Evolutionary conservation across 2,888 invertebrate species (phyloP).

Genomic region (Griposia aprilina): DNA sequence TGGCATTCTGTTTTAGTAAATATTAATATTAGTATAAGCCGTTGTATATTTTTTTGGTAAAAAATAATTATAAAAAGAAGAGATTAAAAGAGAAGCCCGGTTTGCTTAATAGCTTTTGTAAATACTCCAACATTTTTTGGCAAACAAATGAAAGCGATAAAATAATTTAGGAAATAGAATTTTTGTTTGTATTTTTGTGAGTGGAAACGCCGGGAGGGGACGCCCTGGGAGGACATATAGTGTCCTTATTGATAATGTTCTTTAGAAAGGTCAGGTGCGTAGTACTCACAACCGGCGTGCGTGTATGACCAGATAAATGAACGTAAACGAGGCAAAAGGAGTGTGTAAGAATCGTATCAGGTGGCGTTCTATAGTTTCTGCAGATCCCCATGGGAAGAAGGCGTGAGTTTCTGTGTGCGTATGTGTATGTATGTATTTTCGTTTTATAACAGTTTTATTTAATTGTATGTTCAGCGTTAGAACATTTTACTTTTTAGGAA

Average conservation of each 20-base stretch:
- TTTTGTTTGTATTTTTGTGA: slow-evolving; percentile 10
- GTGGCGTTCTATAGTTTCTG: background rate
- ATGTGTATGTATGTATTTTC: background rate
- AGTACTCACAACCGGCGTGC: too few species aligned
- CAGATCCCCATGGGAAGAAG: background rate
- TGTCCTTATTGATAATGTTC: too few species aligned
- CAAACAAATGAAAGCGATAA: slow-evolving; percentile 25
- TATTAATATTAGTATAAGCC: background rate
- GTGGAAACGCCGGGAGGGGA: too few species aligned
- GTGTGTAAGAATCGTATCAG: background rate
- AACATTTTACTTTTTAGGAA: background rate
- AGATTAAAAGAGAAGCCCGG: slow-evolving; percentile 5
- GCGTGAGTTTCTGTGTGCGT: background rate
- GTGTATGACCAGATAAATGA: too few species aligned
- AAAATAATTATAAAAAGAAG: slow-evolving; percentile 1
- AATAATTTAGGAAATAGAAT: slow-evolving; percentile 7
- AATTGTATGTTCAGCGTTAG: background rate
- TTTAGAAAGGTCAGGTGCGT: too few species aligned
- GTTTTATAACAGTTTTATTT: slow-evolving; percentile 6
- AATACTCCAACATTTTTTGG: slow-evolving; percentile 31
- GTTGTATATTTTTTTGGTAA: background rate
- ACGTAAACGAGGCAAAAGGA: background rate
- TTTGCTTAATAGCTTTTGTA: slow-evolving; percentile 2
- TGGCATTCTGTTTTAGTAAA: slow-evolving; percentile 10
- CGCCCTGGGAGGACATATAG: too few species aligned